Conservation (phyloP, 2,797 vertebrate genomes). For the Propithecus perrieri region DNA sequence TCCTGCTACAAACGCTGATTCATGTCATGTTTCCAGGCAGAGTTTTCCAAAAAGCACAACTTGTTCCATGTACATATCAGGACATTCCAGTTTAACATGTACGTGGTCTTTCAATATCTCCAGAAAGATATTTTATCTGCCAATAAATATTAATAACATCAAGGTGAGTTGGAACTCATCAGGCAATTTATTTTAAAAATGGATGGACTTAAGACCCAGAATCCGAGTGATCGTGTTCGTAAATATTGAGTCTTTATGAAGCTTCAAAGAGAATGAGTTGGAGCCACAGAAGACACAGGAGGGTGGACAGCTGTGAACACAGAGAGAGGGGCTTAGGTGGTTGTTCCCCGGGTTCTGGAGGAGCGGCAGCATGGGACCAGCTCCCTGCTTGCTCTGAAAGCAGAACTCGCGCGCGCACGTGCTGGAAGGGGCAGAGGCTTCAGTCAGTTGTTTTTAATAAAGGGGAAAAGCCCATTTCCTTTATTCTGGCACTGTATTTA, state of each 20-base stretch:
- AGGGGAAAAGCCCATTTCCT: neutral
- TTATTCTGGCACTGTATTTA: neutral
- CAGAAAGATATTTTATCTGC: neutral
- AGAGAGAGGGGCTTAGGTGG: neutral
- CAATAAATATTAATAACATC: neutral
- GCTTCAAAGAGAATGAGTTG: neutral
- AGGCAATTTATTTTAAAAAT: neutral
- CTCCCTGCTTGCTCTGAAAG: neutral
- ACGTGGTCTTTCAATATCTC: neutral
- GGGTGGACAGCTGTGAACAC: neutral
- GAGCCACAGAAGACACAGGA: neutral
- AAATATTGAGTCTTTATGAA: neutral
- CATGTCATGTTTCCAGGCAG: neutral
- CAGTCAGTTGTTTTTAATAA: neutral
- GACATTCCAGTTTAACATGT: neutral
- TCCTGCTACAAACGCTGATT: neutral
- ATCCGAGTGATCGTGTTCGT: neutral
- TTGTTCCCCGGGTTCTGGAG: accelerated
- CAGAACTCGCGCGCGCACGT: too few species aligned
- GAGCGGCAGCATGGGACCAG: accelerated
- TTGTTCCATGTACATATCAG: neutral
- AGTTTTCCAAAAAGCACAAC: neutral
- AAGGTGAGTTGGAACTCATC: neutral
- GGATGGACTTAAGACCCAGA: neutral
- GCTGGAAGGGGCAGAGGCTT: neutral